These are phyloP conservation scores for Acanthopagrus latus DNA, from an alignment of 2,797 vertebrate genomes.

Conservation along the genomic window DNA sequence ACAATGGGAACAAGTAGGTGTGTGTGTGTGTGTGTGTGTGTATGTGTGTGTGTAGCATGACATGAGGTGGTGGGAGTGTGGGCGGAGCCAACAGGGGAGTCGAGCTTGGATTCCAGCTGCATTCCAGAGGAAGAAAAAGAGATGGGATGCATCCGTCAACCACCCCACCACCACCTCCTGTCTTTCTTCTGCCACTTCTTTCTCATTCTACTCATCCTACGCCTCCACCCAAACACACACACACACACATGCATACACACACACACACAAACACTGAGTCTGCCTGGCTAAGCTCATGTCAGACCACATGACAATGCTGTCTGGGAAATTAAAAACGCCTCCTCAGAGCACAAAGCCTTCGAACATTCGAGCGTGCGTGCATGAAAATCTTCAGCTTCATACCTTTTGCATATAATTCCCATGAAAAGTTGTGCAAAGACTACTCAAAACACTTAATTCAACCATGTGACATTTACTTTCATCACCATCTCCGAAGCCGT, in stretches of 20 bases:
- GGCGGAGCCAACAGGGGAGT: conserved; percentile 71
- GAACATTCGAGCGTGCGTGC: background rate
- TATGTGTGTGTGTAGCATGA: conserved; percentile 37
- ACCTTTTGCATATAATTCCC: no score
- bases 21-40: conserved; percentile 22
- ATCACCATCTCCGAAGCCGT: background rate
- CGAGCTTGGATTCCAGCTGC: conserved; percentile 71
- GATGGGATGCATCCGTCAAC: conserved; percentile 73
- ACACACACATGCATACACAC: conserved; percentile 2
- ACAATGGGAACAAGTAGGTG: conserved; percentile 12
- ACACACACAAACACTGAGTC: conserved; percentile 4
- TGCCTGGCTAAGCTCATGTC: conserved; percentile 55
- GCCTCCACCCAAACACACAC: conserved; percentile 46
- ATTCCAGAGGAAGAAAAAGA: conserved; percentile 74
- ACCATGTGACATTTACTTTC: background rate
- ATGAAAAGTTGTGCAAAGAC: background rate
- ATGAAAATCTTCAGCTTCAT: background rate
- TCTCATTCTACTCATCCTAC: conserved; percentile 34
- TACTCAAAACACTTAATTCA: background rate
- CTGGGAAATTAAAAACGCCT: conserved; percentile 46
- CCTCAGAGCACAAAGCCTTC: conserved; percentile 27
- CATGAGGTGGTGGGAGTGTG: conserved; percentile 71
- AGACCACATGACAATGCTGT: conserved; percentile 56
- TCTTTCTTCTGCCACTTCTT: conserved; percentile 46
- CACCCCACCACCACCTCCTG: conserved; percentile 45